These are phyloP conservation scores for Coturnix japonica DNA, from an alignment of 2,113 vertebrate species.

Conservation along the genomic window DNA sequence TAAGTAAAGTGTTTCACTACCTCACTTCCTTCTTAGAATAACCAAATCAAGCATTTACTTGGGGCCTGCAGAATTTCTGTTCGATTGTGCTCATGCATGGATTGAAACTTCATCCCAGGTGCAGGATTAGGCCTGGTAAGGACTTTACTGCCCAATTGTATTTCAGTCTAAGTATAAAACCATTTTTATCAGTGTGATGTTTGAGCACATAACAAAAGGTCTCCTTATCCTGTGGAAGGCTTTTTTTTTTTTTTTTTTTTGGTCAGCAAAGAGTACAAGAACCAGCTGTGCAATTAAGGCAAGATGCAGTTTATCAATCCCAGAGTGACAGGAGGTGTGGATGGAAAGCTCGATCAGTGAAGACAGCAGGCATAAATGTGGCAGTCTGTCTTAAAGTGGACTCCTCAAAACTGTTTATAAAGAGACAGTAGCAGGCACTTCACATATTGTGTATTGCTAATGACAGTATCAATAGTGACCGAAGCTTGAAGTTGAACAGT, in stretches of 20 bases:
- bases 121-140: neutral
- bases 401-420: neutral
- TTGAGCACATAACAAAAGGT: neutral
- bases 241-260: neutral
- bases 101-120: neutral
- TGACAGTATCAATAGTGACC: neutral
- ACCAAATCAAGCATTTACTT: neutral
- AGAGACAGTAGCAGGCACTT: neutral
- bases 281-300: neutral
- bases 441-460: neutral
- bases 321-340: neutral
- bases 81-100: neutral
- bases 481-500: fast-evolving
- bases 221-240: neutral
- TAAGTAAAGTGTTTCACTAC: neutral
- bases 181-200: constrained; percentile 14
- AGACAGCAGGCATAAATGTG: neutral
- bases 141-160: neutral
- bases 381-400: neutral
- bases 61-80: neutral
- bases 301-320: neutral
- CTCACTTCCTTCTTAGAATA: neutral
- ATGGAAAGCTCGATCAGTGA: neutral
- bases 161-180: neutral
- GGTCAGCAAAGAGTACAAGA: constrained; percentile 23